phyloP scores from a whole-genome alignment of 2,797 vertebrate genomes.

The Amniataba percoides region DNA sequence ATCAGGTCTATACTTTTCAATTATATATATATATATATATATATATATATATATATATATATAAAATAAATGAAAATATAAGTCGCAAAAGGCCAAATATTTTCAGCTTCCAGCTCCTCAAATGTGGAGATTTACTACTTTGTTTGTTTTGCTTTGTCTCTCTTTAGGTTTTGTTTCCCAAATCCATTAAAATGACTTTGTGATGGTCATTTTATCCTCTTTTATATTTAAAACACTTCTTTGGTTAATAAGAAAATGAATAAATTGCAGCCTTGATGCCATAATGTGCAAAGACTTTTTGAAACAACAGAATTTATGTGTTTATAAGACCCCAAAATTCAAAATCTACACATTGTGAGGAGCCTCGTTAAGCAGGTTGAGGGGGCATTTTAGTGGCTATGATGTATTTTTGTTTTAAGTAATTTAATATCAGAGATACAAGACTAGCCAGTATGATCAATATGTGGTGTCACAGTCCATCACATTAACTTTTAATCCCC shows the following conservation, averaged over 20 bases:
- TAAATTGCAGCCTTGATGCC: too few species aligned
- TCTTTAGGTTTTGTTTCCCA: not conserved
- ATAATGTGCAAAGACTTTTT: too few species aligned
- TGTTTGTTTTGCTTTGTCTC: not conserved
- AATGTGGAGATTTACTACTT: not conserved
- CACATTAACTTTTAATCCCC: too few species aligned
- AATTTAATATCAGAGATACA: not conserved
- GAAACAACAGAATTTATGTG: not conserved
- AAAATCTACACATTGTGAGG: not conserved
- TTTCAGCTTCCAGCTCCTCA: not conserved
- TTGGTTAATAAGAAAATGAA: too few species aligned
- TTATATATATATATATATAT: too few species aligned
- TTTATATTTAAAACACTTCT: not conserved
- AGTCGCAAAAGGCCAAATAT: not conserved
- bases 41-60: too few species aligned
- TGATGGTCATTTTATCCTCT: not conserved
- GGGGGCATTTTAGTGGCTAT: not conserved
- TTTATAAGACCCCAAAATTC: not conserved
- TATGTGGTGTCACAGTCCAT: not conserved
- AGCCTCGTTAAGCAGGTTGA: not conserved
- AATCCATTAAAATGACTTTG: too few species aligned
- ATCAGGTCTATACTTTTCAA: too few species aligned
- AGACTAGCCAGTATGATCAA: not conserved
- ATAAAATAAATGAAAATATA: too few species aligned
- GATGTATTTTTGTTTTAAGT: too few species aligned